Evolutionary conservation across 2,113 vertebrate genomes (phyloP), one percentile per base, ranked within the genome.

Genomic region (Dascyllus trimaculatus): DNA sequence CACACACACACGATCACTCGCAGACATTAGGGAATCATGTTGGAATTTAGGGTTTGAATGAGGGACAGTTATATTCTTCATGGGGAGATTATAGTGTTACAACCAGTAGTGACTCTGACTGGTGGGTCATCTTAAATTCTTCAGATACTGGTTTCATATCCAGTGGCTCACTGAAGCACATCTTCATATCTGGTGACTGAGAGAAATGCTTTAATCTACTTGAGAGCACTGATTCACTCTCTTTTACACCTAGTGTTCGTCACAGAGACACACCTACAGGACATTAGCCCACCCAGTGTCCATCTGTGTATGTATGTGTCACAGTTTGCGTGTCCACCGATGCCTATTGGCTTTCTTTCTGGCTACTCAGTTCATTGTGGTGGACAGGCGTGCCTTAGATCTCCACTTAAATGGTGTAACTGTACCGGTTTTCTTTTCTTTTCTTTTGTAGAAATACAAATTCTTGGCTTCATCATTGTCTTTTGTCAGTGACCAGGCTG

Each of bases 11-110:
- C 45, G 7, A 35, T 78, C 71, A 81, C 40, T 73, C 35, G 67
- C 71, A 91, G 91, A 91, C 91, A 61, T 92, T 79, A 91, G 90
- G 71, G 84, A 87, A 91, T 72, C 71, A 1, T 75, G 19, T 54
- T 84, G 89, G 85, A 91, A 93, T 93, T 90, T 53, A 66, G 60
- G 38, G 63, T 84, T 70, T 71, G 65, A 66, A 2, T 75, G 71
- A 80, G 22, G 71, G 79, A 82, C 57, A 82, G 75, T 84, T 79
- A 40, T 78, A 82, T 79, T 89, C 62, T 88, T 88, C 63, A 58
- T 57, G 21, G 17, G 49, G 71, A 58, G 81, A 78, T 82, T 78
- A 73, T 84, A 58, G 61, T 63, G 71, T 87, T 92, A 68, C 86
- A 78, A 11, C 24, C 75, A 78, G 53, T 24, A 22, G 48, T 68